A percentile compares a stretch with the other conserved stretches of the same genome.
Evolutionary conservation across 1,140 invertebrate genomes (phyloP).

Genomic region (Pollicipes pollicipes): DNA sequence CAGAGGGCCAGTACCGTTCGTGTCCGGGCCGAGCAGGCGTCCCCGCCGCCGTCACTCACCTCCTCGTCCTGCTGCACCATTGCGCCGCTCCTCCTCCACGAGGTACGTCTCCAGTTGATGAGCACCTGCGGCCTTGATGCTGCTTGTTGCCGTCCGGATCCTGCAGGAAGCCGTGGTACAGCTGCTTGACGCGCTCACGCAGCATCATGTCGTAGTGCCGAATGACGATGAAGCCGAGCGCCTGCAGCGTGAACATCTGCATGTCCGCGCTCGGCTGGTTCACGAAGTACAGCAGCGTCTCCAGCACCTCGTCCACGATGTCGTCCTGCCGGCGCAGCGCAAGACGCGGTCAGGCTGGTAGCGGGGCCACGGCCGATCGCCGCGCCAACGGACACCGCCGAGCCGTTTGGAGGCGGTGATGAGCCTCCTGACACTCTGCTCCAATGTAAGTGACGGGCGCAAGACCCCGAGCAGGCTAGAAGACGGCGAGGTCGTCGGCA

Average conservation of each 20-base stretch:
- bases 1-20: too few relatives aligned
- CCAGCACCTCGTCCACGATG: constrained; percentile 73
- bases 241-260: constrained; percentile 58
- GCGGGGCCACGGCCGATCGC: too few relatives aligned
- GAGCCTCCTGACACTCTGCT: too few relatives aligned
- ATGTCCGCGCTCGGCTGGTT: constrained; percentile 54
- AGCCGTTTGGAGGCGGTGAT: too few relatives aligned
- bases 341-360: too few relatives aligned
- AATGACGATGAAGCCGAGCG: constrained; percentile 79
- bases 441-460: too few relatives aligned
- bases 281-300: constrained; percentile 71
- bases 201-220: constrained; percentile 90
- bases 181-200: constrained; percentile 59
- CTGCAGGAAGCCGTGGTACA: constrained; percentile 67
- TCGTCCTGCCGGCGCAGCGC: constrained; percentile 34
- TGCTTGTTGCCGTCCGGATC: constrained; percentile 41
- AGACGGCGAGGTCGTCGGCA: too few relatives aligned
- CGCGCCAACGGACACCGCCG: too few relatives aligned
- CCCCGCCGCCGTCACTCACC: too few relatives aligned
- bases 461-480: too few relatives aligned
- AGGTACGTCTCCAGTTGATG: constrained; percentile 87
- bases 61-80: constrained; percentile 93
- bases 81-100: constrained; percentile 78
- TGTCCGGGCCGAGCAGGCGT: too few relatives aligned
- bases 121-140: constrained; percentile 68